Percentiles rank a stretch among this genome's conserved stretches.
Conservation (phyloP, 2,113 vertebrate genomes). For the Pygathrix nemaeus region DNA sequence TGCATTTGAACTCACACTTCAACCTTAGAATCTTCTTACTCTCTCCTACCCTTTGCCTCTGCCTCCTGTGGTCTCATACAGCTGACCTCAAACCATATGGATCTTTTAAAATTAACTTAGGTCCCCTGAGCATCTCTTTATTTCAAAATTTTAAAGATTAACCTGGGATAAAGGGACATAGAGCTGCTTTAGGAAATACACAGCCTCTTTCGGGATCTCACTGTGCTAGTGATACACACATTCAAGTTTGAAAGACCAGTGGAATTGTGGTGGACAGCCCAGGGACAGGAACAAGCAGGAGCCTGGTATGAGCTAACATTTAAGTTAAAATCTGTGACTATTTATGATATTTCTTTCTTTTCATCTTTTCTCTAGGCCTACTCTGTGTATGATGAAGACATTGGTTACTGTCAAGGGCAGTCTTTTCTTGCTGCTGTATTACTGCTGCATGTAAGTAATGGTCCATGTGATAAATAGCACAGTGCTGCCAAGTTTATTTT, state of each 20-base stretch:
- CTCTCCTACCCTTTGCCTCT: neutral
- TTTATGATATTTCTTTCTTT: slow-evolving; percentile 45
- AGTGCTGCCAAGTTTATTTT: slow-evolving; percentile 57
- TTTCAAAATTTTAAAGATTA: neutral
- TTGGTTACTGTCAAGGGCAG: slow-evolving; percentile 99
- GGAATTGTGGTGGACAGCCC: neutral
- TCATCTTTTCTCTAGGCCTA: slow-evolving; percentile 89
- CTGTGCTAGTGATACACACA: neutral
- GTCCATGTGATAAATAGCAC: slow-evolving; percentile 47
- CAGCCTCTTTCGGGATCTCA: neutral
- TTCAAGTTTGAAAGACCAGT: neutral
- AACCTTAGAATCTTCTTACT: neutral
- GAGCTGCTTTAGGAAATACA: neutral
- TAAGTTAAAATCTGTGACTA: neutral
- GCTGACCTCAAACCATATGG: neutral
- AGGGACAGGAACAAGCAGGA: neutral
- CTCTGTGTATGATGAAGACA: slow-evolving; percentile 98
- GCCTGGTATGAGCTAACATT: neutral
- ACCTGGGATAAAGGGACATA: neutral
- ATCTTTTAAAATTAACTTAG: neutral
- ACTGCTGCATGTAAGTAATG: slow-evolving; percentile 95
- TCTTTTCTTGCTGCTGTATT: slow-evolving; percentile 98
- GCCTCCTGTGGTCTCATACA: neutral
- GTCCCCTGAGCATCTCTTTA: neutral
- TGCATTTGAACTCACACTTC: neutral